Evolutionary conservation across 2,113 vertebrate species (phyloP).

Genomic region (Eidolon helvum): DNA sequence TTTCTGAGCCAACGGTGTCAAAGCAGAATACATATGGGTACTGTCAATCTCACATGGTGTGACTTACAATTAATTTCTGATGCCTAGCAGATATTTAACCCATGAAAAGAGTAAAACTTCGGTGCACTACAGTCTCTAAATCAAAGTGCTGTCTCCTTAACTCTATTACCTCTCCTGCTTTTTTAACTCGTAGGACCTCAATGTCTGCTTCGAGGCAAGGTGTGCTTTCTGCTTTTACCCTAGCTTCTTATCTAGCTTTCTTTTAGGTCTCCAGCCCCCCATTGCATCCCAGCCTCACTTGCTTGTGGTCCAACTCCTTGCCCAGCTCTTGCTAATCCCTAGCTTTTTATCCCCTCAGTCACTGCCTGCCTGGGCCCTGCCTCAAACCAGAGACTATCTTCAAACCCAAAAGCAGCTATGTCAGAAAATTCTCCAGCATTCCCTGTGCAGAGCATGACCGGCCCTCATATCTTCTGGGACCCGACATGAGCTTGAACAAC

Average conservation of each 20-base stretch:
- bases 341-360: not conserved
- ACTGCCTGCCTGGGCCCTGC: not conserved
- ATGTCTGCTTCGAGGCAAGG: not conserved
- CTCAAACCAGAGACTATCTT: not conserved
- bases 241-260: not conserved
- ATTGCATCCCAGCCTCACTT: not conserved
- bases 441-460: not conserved
- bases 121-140: not conserved
- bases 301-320: not conserved
- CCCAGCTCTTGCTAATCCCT: not conserved
- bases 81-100: not conserved
- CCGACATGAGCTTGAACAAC: not conserved
- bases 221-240: not conserved
- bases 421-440: not conserved
- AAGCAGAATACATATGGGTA: constrained; percentile 15
- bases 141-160: not conserved
- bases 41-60: constrained; percentile 11
- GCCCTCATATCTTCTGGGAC: not conserved
- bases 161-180: not conserved
- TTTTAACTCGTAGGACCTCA: not conserved
- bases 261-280: not conserved
- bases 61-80: constrained; percentile 29
- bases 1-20: constrained; percentile 35
- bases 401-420: not conserved
- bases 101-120: not conserved